Conservation (phyloP, 2,113 vertebrate genomes). For the Cephalopterus ornatus region DNA sequence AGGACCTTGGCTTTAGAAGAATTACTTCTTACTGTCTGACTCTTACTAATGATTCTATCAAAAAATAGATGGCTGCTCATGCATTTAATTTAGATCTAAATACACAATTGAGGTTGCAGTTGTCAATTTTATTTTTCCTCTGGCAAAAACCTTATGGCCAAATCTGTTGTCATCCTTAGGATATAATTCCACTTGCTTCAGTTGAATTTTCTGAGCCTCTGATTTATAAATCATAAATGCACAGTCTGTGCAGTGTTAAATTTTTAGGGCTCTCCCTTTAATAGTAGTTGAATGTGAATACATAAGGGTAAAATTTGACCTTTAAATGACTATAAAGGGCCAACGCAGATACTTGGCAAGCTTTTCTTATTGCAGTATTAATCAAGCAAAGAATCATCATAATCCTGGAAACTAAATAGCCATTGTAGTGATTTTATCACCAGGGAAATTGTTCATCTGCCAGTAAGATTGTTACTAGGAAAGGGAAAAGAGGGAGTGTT, state of each 20-base stretch:
- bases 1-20: background rate
- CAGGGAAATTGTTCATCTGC: conserved; percentile 75
- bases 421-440: conserved; percentile 71
- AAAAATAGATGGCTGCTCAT: background rate
- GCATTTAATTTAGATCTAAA: background rate
- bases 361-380: conserved; percentile 65
- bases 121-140: background rate
- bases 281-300: background rate
- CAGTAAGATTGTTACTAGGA: conserved; percentile 66
- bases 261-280: conserved; percentile 12
- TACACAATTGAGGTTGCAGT: background rate
- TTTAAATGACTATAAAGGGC: conserved; percentile 43
- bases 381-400: conserved; percentile 68
- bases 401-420: conserved; percentile 69
- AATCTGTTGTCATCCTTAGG: background rate
- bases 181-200: background rate
- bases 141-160: background rate
- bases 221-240: conserved; percentile 27
- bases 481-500: conserved; percentile 62
- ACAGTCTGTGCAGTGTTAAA: conserved; percentile 31
- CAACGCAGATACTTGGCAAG: conserved; percentile 44
- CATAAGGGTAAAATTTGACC: conserved; percentile 5
- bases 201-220: background rate
- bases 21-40: background rate
- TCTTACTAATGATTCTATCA: background rate